Evolutionary conservation across 1,140 invertebrate genomes (phyloP), one percentile per base, ranked within the genome.

Genomic region (Phenacoccus solenopsis): DNA sequence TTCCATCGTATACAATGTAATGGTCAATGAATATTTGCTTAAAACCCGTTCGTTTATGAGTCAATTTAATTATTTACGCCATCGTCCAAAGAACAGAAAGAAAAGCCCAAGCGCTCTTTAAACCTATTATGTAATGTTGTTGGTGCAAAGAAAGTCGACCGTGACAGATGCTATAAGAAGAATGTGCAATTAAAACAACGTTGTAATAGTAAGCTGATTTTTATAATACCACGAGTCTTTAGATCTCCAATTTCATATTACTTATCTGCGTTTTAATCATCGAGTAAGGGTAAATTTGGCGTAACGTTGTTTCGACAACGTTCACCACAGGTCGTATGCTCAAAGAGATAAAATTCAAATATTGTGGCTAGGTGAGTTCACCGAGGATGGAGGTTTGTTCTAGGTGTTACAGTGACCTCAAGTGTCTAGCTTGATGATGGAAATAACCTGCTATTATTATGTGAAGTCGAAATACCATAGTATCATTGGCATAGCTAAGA

Each of bases 81-180:
- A 64, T 20, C 16, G 3, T 24, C 20, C 7, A 59, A 9, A 59
- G 16, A 59, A 20, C 16, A 59, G 21, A 59, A 59, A 59, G 20
- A 64, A 64, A 64, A 64, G 59, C 25, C 59, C 5, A 49, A 49
- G 4, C 16, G 5, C 25, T 25, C n/a, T 38, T n/a, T 10, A 38
- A 64, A 10, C 4, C 22, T 5, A 20, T 64, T 64, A 27, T 22
- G 20, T 64, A 64, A 64, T 64, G 25, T 27, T 24, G 59, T n/a
- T n/a, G n/a, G n/a, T n/a, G n/a, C n/a, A n/a, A 25, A 64, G 25
- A 64, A 64, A 64, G 59, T 64, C 59, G 59, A 64, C 59, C 59
- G 59, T 64, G 59, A 64, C 59, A 64, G 25, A 27, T 64, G 20
- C 20, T 64, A 64, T 27, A 64, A 20, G 9, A 49, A 10, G 38